Conservation (phyloP, 2,797 vertebrate genomes). For the Calcarius lapponicus region DNA sequence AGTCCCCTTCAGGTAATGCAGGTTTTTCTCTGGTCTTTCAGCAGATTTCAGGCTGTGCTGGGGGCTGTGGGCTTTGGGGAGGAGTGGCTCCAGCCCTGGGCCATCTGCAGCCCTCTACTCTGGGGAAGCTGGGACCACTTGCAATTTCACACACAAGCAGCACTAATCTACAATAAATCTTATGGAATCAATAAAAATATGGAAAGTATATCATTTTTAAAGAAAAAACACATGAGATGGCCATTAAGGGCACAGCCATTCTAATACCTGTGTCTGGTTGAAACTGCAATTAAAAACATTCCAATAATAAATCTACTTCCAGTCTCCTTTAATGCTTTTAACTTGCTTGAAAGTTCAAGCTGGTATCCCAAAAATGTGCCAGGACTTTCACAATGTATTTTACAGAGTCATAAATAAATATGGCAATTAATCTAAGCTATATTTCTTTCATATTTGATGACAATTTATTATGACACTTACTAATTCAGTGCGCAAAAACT, state of each 20-base stretch:
- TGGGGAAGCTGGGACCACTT: constrained; percentile 60
- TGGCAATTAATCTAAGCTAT: constrained; percentile 77
- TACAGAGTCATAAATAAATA: constrained; percentile 86
- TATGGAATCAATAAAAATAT: constrained; percentile 78
- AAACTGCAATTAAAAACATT: constrained; percentile 81
- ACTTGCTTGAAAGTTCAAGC: constrained; percentile 82
- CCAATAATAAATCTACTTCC: constrained; percentile 78
- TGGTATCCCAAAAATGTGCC: constrained; percentile 83
- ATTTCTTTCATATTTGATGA: constrained; percentile 82
- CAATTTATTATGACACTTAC: constrained; percentile 78
- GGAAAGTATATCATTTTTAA: constrained; percentile 78
- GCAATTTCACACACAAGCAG: constrained; percentile 51
- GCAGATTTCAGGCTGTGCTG: neutral
- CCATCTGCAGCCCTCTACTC: constrained; percentile 39
- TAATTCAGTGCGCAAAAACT: constrained; percentile 77
- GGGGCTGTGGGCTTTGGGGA: neutral
- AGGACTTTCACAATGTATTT: constrained; percentile 78
- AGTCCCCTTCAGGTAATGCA: neutral
- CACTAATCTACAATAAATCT: constrained; percentile 74
- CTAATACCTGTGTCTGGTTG: constrained; percentile 77
- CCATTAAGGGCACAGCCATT: constrained; percentile 76
- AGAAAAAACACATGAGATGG: constrained; percentile 66
- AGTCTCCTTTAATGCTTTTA: constrained; percentile 82
- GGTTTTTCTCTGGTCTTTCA: neutral
- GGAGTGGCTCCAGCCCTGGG: neutral